Base-by-base conservation (phyloP, 2,113 vertebrate genomes). In the Grammomys dolichurus region DNA sequence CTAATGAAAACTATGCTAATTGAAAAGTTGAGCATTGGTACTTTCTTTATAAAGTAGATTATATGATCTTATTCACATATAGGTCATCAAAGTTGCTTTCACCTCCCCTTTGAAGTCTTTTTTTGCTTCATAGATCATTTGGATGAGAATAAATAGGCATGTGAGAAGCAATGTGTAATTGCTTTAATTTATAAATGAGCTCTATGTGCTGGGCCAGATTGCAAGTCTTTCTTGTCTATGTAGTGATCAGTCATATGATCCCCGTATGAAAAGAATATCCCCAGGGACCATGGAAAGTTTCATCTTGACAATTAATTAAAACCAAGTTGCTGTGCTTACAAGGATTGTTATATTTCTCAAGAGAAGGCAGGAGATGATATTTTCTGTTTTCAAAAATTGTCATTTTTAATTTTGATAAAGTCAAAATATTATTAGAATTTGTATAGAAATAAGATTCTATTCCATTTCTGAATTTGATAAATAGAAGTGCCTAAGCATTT, bases 271-370 rank as follows among this genome's bases (percentile, higher is more conserved):
- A 43, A 94, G n/a, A 46, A 19, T 91, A 65, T 91, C 58, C 24
- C n/a, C 6, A 85, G 65, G 33, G 56, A 1, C 17, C 16, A 24
- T 63, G 77, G 91, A 89, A 94, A 96, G 40, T 77, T 63, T 26
- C 4, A 48, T 96, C 75, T 22, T 89, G 69, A n/a, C 17, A 56
- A 48, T 91, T 92, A 93, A 92, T 97, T 89, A 95, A 75, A 28
- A 75, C 36, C 22, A 80, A 65, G 12, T 0, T 94, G n/a, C 40
- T 84, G 10, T 85, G 43, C 89, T 84, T 58, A 73, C 13, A 0
- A 3, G 24, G 24, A 36, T 65, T n/a, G 40, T 90, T 78, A 26
- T 70, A 46, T 69, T 87, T 7, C 46, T 76, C n/a, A 78, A 70
- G n/a, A 91, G 82, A 84, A 91, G 73, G 20, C 46, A 46, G 60